Evolutionary conservation across 2,113 vertebrate genomes (phyloP).

Genomic region (Sialia sialis): DNA sequence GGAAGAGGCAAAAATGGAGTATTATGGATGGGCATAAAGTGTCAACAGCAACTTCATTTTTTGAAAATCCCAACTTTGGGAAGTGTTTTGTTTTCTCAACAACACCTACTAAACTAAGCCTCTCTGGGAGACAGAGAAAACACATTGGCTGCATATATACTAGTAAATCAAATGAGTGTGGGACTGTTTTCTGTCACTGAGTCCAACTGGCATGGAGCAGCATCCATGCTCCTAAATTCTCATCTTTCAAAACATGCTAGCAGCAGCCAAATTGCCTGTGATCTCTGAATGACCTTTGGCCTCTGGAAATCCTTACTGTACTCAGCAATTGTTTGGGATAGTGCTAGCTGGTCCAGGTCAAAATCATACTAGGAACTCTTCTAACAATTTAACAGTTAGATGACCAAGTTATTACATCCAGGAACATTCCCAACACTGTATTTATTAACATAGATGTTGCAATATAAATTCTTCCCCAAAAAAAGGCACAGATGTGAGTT

Average conservation of each 20-base stretch:
- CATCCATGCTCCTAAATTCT: constrained; percentile 4
- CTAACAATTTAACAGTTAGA: not conserved
- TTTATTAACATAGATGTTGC: not conserved
- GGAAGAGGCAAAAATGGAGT: not conserved
- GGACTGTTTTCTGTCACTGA: constrained; percentile 39
- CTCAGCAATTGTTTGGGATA: constrained; percentile 10
- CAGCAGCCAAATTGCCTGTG: constrained; percentile 26
- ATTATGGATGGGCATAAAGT: not conserved
- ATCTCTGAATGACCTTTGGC: constrained; percentile 17
- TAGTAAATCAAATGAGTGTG: constrained; percentile 23
- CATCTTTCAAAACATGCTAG: constrained; percentile 22
- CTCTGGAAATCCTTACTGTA: constrained; percentile 35
- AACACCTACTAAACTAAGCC: constrained; percentile 14
- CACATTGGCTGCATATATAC: not conserved
- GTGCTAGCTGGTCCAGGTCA: not conserved
- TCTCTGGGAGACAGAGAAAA: not conserved
- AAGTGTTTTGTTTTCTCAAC: not conserved
- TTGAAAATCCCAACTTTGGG: not conserved
- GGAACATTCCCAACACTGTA: not conserved
- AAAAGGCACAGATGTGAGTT: not conserved
- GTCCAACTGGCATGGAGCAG: constrained; percentile 46
- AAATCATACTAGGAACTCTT: not conserved
- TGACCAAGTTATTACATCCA: not conserved
- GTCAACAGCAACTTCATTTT: not conserved
- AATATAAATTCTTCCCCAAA: not conserved